Base-by-base conservation (phyloP, 2,797 vertebrate species). In the Halcyon smyrnensis region DNA sequence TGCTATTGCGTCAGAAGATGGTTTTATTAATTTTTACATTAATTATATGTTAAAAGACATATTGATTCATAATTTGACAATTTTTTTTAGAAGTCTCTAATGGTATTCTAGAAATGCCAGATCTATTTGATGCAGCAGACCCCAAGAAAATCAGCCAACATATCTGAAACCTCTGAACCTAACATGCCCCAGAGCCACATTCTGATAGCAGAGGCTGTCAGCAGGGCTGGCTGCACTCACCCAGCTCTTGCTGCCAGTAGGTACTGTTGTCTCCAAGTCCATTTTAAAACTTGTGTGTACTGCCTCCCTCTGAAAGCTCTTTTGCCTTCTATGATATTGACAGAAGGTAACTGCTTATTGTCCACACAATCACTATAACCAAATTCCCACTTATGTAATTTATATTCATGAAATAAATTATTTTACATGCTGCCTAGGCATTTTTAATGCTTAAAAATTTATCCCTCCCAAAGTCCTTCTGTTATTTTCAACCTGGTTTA, bases 61-160 rank as follows among this genome's bases (percentile, higher is more conserved):
- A 46, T 6, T 30, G 37, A 54, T 28, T 23, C 3, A 54, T 54
- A 37, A 21, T 34, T 70, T 23, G 81, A 32, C 10, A 56, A 7
- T n/a, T 56, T 28, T 53, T 53, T 56, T 36, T 34, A 9, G 54
- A 53, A 39, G 6, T 30, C 8, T 76, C 30, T 19, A 63, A 18
- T 6, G 12, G 3, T 43, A 12, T 76, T 50, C 27, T 43, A 46
- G n/a, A 79, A 54, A 20, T 24, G 12, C 36, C 65, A 71, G 34
- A 7, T 4, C 15, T 27, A 24, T 16, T 25, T 59, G 30, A 27
- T 2, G 6, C 0, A 54, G 46, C 32, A 25, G 46, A 50, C 5
- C 4, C 6, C 56, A 71, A 59, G 28, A 23, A 45, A 69, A 28
- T 8, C 37, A 65, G 27, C 15, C 54, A 15, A 21, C 0, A 1